Percentiles rank a stretch among this genome's conserved stretches.
These are phyloP conservation scores for Phragmatobia fuliginosa DNA, from an alignment of 2,888 invertebrate genomes.

Conservation along the genomic window DNA sequence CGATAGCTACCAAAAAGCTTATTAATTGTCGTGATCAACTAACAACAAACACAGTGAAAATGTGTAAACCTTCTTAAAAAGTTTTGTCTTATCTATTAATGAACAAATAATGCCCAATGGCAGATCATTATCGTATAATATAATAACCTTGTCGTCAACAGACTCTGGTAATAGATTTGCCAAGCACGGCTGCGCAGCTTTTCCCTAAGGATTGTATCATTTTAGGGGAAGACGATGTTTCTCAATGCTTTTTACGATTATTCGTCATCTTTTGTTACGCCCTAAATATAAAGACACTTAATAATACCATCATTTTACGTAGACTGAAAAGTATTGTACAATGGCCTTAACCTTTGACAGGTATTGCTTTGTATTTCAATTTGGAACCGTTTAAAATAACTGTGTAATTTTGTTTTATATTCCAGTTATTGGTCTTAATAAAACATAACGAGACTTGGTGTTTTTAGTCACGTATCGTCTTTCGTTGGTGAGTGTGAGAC, in stretches of 20 bases:
- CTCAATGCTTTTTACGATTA: constrained; percentile 8
- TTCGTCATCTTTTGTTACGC: background rate
- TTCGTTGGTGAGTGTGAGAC: too few species aligned
- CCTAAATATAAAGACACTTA: background rate
- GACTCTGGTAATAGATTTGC: constrained; percentile 30
- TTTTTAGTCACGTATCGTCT: too few species aligned
- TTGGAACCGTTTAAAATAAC: background rate
- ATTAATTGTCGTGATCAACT: too few species aligned
- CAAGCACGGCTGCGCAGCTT: background rate
- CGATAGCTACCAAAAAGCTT: background rate
- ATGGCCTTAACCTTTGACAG: background rate
- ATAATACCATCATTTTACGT: constrained; percentile 1
- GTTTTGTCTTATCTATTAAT: background rate
- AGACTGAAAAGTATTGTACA: background rate
- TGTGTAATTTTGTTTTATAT: background rate
- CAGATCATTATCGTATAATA: background rate
- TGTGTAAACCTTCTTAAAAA: background rate
- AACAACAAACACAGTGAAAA: background rate
- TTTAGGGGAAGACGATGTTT: constrained; percentile 8
- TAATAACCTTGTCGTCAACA: constrained; percentile 2
- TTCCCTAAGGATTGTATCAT: constrained; percentile 3
- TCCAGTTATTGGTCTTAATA: background rate
- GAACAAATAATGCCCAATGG: background rate
- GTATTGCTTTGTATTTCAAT: background rate
- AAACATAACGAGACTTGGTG: too few species aligned